phyloP scores from a whole-genome alignment of 2,797 vertebrate genomes.

The Danio kyathit region DNA sequence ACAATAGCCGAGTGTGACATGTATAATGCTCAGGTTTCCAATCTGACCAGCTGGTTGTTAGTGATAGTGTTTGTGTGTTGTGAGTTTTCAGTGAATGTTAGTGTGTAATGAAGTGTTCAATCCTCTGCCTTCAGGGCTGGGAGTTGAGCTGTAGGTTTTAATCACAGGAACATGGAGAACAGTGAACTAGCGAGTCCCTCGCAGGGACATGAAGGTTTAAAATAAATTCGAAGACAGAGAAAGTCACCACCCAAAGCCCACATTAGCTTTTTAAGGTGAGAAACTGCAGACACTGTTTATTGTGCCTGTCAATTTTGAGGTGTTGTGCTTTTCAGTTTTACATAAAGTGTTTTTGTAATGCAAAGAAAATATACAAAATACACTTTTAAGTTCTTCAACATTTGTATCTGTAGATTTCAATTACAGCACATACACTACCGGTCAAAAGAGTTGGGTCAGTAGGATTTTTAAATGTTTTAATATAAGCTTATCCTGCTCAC shows the following conservation, averaged over 20 bases:
- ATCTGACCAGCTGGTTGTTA: not conserved
- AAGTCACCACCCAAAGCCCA: not conserved
- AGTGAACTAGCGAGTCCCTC: slow-evolving; percentile 15
- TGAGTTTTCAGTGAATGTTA: slow-evolving; percentile 16
- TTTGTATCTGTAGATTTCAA: too few relatives aligned
- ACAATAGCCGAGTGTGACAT: slow-evolving; percentile 7
- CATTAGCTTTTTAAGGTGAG: not conserved
- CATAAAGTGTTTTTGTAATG: too few relatives aligned
- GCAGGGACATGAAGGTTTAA: slow-evolving; percentile 31
- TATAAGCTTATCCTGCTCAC: too few relatives aligned
- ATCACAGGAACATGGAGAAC: slow-evolving; percentile 33
- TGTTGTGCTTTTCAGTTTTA: too few relatives aligned
- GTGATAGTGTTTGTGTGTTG: slow-evolving; percentile 19
- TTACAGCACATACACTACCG: too few relatives aligned
- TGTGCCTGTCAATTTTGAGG: too few relatives aligned
- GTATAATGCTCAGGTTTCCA: not conserved
- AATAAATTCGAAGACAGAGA: not conserved
- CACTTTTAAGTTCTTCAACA: too few relatives aligned
- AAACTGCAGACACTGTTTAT: too few relatives aligned
- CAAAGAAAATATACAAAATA: too few relatives aligned
- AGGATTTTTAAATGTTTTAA: too few relatives aligned
- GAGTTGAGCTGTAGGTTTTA: slow-evolving; percentile 36
- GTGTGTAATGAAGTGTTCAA: not conserved
- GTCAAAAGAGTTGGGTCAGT: too few relatives aligned
- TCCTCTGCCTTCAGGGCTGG: slow-evolving; percentile 18